Base-by-base conservation (phyloP, 2,888 invertebrate species). In the Andrena hattorfiana region DNA sequence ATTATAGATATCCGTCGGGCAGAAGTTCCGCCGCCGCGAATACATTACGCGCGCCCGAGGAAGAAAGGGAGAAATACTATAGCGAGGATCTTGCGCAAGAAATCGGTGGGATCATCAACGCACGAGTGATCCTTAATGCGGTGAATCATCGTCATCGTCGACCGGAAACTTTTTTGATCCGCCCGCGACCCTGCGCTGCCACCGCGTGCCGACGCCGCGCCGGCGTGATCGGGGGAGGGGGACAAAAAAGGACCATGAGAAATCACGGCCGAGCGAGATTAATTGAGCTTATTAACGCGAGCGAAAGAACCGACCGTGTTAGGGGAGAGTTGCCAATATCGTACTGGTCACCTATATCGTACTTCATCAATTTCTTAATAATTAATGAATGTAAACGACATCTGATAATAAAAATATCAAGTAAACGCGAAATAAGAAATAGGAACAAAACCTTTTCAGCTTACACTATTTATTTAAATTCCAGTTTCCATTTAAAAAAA, bases 251-350 rank as follows among this genome's bases (percentile, higher is more conserved):
- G 30, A n/a, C 8, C 56, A 30, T 59, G 77, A 63, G 70, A 76
- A 82, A 83, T 82, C 63, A 63, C 48, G 62, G 62, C 16, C 67
- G 75, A 70, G 68, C 77, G 62, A 42, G 78, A 83, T 84, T 76
- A 83, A 84, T 84, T 76, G 79, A 69, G 56, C 69, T 84, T 76
- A 76, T 83, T 84, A 83, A 83, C 83, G 69, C 69, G 76, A 60
- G 23, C 71, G 68, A 74, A 64, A 71, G 71, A 70, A 56, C 35
- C 26, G 32, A 28, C 13, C 56, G 67, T 56, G 64, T 66, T 59
- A n/a, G n/a, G n/a, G n/a, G n/a, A n/a, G n/a, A n/a, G n/a, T n/a
- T n/a, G n/a, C n/a, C n/a, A n/a, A n/a, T n/a, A n/a, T n/a, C n/a
- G n/a, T n/a, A n/a, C n/a, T n/a, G n/a, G n/a, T n/a, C n/a, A n/a